phyloP scores from a whole-genome alignment of 2,113 vertebrate genomes.

The Climacteris rufus region DNA sequence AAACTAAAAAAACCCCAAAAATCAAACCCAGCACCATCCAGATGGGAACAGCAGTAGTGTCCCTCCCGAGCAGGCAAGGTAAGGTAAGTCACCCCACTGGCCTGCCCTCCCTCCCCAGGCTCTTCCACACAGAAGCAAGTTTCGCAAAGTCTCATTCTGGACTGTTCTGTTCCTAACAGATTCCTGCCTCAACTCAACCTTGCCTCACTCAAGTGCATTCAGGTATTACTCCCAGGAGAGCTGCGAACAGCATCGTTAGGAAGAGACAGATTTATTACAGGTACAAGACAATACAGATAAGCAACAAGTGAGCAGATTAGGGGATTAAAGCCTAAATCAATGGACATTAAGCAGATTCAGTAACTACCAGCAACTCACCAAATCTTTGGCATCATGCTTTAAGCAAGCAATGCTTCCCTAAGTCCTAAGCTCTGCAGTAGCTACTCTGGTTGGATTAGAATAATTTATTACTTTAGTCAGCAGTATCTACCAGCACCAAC shows the following conservation, averaged over 20 bases:
- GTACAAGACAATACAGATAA: neutral
- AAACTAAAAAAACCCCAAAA: too few relatives aligned
- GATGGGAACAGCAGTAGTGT: fast-evolving
- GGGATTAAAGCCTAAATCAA: neutral
- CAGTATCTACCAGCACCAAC: neutral
- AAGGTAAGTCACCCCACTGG: neutral
- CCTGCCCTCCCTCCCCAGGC: fast-evolving
- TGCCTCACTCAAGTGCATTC: neutral
- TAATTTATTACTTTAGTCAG: neutral
- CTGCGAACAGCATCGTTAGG: neutral
- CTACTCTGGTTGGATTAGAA: neutral
- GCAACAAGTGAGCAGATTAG: neutral
- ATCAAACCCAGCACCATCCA: neutral
- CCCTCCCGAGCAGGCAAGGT: neutral
- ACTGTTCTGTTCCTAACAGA: neutral
- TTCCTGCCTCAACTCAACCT: neutral
- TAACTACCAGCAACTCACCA: neutral
- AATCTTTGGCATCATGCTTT: neutral
- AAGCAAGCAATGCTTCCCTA: neutral
- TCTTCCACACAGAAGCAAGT: neutral
- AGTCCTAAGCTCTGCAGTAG: neutral
- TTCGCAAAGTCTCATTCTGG: neutral
- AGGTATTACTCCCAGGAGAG: neutral
- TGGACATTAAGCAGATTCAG: neutral
- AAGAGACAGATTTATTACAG: neutral